A percentile compares a stretch with the other conserved stretches of the same genome.
Conservation (phyloP, 2,888 invertebrate genomes). For the Pandemis heparana region DNA sequence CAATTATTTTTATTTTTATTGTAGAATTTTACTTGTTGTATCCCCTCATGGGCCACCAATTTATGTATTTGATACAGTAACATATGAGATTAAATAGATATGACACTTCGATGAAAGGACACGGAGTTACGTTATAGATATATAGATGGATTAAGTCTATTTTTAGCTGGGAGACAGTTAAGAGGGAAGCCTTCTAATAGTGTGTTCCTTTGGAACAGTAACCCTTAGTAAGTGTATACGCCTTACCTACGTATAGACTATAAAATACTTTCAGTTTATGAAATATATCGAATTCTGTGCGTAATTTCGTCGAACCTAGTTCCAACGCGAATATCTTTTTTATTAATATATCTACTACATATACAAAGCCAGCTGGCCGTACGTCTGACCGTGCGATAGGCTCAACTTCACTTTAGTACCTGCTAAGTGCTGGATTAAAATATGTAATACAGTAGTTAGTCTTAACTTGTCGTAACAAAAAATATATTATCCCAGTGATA, state of each 20-base stretch:
- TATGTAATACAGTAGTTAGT: not conserved
- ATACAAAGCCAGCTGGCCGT: conserved; percentile 41
- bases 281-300: conserved; percentile 39
- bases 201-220: conserved; percentile 25
- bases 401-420: not conserved
- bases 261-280: conserved; percentile 34
- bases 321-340: conserved; percentile 20
- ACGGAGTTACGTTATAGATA: not conserved
- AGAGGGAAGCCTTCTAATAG: not conserved
- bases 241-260: conserved; percentile 31
- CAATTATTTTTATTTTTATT: too few relatives aligned
- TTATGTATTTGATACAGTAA: too few relatives aligned
- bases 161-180: not conserved
- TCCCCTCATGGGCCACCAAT: too few relatives aligned
- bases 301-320: conserved; percentile 35
- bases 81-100: not conserved
- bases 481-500: too few relatives aligned
- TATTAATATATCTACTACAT: conserved; percentile 26
- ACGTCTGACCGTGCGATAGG: not conserved
- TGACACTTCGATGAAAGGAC: not conserved
- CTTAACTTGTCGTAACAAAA: not conserved
- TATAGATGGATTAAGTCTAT: not conserved
- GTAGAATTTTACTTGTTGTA: too few relatives aligned
- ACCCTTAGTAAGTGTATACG: conserved; percentile 7
- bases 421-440: not conserved